Conservation (phyloP, 2,888 invertebrate genomes). For the Luperina testacea region DNA sequence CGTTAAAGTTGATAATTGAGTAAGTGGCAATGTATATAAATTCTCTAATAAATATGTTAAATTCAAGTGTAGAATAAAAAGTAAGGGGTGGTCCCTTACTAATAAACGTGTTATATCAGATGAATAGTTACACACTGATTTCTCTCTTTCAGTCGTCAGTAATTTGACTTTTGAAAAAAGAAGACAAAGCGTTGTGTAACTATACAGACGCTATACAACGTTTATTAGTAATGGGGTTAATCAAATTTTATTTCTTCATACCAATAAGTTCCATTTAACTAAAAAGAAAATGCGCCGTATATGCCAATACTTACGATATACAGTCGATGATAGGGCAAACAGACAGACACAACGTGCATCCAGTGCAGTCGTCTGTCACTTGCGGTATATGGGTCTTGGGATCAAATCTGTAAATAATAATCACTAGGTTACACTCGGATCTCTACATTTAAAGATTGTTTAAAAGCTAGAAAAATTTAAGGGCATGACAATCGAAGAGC, state of each 20-base stretch:
- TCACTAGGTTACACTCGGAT: background rate
- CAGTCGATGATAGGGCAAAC: slow-evolving; percentile 99
- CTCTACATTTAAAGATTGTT: background rate
- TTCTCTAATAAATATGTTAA: background rate
- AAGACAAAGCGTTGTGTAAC: too few species aligned
- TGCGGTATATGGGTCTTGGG: slow-evolving; percentile 96
- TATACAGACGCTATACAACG: too few species aligned
- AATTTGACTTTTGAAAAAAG: too few species aligned
- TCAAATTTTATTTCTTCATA: background rate
- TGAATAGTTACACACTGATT: too few species aligned
- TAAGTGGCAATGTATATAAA: background rate
- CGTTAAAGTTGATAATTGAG: background rate
- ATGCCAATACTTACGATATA: slow-evolving; percentile 95
- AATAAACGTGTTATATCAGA: too few species aligned
- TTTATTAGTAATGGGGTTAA: too few species aligned
- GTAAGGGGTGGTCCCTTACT: too few species aligned
- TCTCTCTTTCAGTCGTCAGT: too few species aligned
- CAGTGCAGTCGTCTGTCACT: slow-evolving; percentile 97
- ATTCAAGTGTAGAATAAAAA: background rate
- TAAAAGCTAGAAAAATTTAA: too few species aligned
- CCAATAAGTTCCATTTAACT: background rate
- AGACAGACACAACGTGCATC: slow-evolving; percentile 98
- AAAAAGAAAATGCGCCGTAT: background rate
- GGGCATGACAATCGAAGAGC: background rate
- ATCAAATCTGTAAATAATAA: slow-evolving; percentile 91